Base-by-base conservation (phyloP, 2,797 vertebrate species). In the Allobates femoralis region DNA sequence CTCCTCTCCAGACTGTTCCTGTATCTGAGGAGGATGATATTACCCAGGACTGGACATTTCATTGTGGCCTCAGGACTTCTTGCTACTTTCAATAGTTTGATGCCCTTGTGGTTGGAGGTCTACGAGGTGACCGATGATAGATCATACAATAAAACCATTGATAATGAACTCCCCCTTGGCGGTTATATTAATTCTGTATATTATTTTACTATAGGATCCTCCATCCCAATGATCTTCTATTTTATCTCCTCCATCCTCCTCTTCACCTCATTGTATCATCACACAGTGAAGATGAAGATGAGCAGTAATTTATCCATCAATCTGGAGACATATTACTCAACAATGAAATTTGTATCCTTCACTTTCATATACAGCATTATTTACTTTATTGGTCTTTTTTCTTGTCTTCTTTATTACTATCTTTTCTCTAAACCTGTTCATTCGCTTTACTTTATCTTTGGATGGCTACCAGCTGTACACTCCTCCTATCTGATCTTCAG, bases 281-380 rank as follows among this genome's bases (percentile, higher is more conserved):
- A 66, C 28, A 32, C 28, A 66, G 30, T 10, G 11, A n/a, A 26
- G 21, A 60, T n/a, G n/a, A n/a, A n/a, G n/a, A n/a, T n/a, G n/a
- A n/a, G n/a, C n/a, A n/a, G n/a, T n/a, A n/a, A n/a, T n/a, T 10
- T 60, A 60, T n/a, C 56, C 23, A 12, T 60, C 56, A 60, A 60
- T n/a, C 6, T 66, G 62, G 62, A 66, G 26, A 66, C 62, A 16
- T 66, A 66, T 66, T 66, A 66, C 62, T 66, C 62, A 66, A 15
- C 5, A 12, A 66, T 66, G 62, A 66, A 5, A 66, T 66, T 66
- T 66, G 62, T 41, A 41, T 41, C 37, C 37, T 41, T 41, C 37
- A 41, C 37, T 41, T 41, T 41, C 37, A 41, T 41, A 16, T 66
- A 66, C 18, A 66, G 18, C 14, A 18, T 18, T 16, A 5, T 66